Base-by-base conservation (phyloP, 1,140 invertebrate genomes). In the Gonatopus flavifemur region DNA sequence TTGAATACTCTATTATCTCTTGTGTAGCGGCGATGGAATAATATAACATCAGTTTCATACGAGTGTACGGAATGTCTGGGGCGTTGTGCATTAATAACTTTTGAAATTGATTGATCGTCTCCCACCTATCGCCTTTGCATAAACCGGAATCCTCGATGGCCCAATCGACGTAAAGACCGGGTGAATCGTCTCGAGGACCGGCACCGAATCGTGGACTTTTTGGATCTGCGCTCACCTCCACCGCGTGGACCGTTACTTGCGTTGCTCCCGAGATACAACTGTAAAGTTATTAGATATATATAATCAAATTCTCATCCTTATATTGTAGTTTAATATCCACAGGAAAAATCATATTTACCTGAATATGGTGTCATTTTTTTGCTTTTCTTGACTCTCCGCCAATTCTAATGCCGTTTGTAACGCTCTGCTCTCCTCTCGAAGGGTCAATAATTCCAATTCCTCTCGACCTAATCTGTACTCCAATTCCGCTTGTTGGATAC, bases 401-500 rank as follows among this genome's bases (percentile, higher is more conserved):
- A 89, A 84, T 69, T 93, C 89, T 20, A 93, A 76, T 41, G 88
- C 85, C 6, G 86, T 77, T 64, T 90, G 87, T 16, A 94, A 76
- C n/a, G 88, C 85, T 43, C 89, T 79, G 35, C 85, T 87, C 70
- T 94, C 91, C 76, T 93, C 91, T 49, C 89, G 81, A 49, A 94
- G 76, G 18, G 89, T 90, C 45, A 93, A 77, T 62, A 93, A 77
- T 72, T 93, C 91, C 37, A 94, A 75, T 74, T 94, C 92, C 69
- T 94, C 92, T 15, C 90, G 80, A 0, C 91, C 91, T 25, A 93
- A 74, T 68, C 91, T 86, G 70, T 93, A 94, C 64, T 94, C 91
- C 51, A 94, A 71, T 73, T 94, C 92, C 0, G 92, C 92, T 66
- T 93, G 91, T 57, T 91, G 86, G 64, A 94, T 94, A 51, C 90